Conservation (phyloP, 2,888 invertebrate species). For the Petrophora chlorosata region DNA sequence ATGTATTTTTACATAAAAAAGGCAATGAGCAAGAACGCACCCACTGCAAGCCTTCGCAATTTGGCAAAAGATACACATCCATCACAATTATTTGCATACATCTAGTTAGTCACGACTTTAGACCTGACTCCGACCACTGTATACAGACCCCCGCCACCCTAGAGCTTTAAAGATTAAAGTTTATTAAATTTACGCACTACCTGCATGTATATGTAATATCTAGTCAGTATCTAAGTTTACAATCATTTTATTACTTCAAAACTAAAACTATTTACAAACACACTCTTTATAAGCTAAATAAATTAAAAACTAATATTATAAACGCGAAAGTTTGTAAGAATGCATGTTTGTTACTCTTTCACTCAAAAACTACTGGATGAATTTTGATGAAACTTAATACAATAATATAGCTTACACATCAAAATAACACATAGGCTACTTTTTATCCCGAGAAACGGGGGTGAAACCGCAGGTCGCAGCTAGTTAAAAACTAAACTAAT, state of each 20-base stretch:
- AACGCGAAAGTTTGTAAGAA: too few relatives aligned
- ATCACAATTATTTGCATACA: constrained; percentile 69
- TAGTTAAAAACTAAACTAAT: too few relatives aligned
- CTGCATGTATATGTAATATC: neutral
- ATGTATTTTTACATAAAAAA: neutral
- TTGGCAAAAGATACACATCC: constrained; percentile 62
- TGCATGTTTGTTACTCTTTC: too few relatives aligned
- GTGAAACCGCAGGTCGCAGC: too few relatives aligned
- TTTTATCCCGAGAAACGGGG: too few relatives aligned
- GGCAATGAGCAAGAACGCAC: constrained; percentile 10
- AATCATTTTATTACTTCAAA: too few relatives aligned
- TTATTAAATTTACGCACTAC: constrained; percentile 20
- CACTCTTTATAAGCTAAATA: neutral
- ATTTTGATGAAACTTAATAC: too few relatives aligned
- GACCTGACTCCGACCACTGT: constrained; percentile 39
- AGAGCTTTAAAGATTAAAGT: constrained; percentile 14
- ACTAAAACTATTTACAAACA: neutral
- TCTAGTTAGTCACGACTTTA: constrained; percentile 56
- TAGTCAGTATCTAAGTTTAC: neutral
- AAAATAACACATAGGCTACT: too few relatives aligned
- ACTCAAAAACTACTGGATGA: too few relatives aligned
- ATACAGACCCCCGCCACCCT: constrained; percentile 37
- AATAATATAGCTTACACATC: too few relatives aligned
- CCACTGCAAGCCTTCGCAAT: constrained; percentile 49
- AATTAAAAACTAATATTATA: too few relatives aligned